These are phyloP conservation scores for Aldrovandia affinis DNA, from an alignment of 2,797 vertebrate species.

Conservation along the genomic window DNA sequence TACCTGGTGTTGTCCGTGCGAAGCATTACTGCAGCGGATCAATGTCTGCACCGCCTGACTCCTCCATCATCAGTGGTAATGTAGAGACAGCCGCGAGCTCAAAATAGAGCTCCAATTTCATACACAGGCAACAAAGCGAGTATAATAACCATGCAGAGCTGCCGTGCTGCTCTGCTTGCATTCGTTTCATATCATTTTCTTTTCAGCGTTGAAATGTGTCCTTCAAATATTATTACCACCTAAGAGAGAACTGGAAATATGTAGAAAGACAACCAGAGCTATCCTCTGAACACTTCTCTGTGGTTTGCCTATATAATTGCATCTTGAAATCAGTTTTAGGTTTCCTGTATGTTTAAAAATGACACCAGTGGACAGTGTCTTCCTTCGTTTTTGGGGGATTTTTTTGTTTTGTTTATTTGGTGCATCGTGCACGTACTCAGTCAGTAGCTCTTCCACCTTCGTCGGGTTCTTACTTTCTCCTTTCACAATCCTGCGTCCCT, in stretches of 20 bases:
- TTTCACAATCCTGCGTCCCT: not conserved
- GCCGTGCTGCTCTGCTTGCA: not conserved
- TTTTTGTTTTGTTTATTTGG: no score
- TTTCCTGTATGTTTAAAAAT: not conserved
- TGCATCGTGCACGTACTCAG: not conserved
- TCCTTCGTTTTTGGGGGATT: not conserved
- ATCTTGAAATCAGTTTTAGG: not conserved
- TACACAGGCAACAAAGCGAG: not conserved
- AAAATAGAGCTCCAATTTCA: not conserved
- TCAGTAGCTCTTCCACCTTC: not conserved
- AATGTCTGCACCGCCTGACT: not conserved
- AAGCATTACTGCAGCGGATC: not conserved
- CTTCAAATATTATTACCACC: not conserved
- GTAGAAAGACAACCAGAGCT: not conserved
- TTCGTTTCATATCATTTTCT: not conserved
- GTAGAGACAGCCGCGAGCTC: not conserved
- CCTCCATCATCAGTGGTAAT: not conserved
- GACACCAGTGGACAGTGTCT: not conserved
- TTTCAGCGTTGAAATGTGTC: not conserved
- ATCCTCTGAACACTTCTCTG: not conserved
- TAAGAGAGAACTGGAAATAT: not conserved
- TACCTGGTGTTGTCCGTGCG: not conserved
- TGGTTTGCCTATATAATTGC: not conserved
- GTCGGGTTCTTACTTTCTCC: not conserved
- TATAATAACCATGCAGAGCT: not conserved